These are phyloP conservation scores for Ochlodes sylvanus DNA, from an alignment of 2,888 invertebrate genomes.

Conservation along the genomic window DNA sequence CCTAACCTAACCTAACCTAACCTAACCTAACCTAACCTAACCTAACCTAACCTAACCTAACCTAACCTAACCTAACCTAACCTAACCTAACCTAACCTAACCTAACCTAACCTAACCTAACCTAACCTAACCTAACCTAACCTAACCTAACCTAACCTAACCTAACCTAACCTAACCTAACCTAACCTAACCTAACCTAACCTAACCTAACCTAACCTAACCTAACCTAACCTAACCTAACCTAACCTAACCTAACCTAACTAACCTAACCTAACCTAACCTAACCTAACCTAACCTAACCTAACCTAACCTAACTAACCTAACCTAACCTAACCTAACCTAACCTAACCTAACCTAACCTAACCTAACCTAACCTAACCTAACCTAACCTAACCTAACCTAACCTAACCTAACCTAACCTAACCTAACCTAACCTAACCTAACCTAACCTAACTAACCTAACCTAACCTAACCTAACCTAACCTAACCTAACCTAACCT, in stretches of 20 bases:
- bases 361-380: constrained; percentile 41
- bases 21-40: constrained; percentile 47
- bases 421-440: constrained; percentile 40
- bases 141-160: constrained; percentile 46
- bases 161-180: constrained; percentile 44
- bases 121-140: constrained; percentile 46
- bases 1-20: constrained; percentile 47
- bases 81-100: constrained; percentile 49
- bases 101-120: constrained; percentile 49
- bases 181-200: constrained; percentile 13
- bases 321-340: constrained; percentile 41
- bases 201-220: constrained; percentile 30
- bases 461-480: constrained; percentile 14
- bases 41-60: constrained; percentile 49
- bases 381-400: constrained; percentile 21
- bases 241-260: constrained; percentile 14
- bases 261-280: constrained; percentile 15
- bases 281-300: constrained; percentile 15
- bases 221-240: constrained; percentile 15
- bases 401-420: constrained; percentile 41
- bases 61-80: constrained; percentile 49
- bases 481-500: constrained; percentile 7
- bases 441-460: constrained; percentile 16
- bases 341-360: constrained; percentile 41
- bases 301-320: constrained; percentile 27